Percentiles rank a stretch among this genome's conserved stretches.
phyloP scores from a whole-genome alignment of 2,113 vertebrate species.

The Ochotona curzoniae region DNA sequence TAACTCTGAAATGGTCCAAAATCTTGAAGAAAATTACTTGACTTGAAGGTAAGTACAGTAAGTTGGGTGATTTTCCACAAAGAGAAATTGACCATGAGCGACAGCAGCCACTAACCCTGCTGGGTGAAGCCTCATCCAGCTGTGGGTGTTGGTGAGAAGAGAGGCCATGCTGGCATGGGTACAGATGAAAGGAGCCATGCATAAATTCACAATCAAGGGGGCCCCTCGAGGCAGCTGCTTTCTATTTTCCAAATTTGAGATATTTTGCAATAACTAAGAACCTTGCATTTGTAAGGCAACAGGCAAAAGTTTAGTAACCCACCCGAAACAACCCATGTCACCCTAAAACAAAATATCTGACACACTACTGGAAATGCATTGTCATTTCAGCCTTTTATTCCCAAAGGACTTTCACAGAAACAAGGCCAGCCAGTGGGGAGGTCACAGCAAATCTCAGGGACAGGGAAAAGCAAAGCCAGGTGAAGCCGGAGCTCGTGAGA shows the following conservation, averaged over 20 bases:
- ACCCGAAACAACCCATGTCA: not conserved
- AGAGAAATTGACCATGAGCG: not conserved
- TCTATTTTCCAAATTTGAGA: not conserved
- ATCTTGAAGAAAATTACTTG: constrained; percentile 44
- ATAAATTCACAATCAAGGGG: not conserved
- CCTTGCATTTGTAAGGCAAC: constrained; percentile 39
- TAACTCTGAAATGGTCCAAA: not conserved
- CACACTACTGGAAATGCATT: not conserved
- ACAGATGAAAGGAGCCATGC: too few species aligned
- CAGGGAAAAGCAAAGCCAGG: too few species aligned
- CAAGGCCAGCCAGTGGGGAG: not conserved
- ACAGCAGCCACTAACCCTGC: not conserved
- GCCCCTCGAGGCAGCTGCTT: not conserved
- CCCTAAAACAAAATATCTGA: not conserved
- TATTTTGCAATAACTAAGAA: constrained; percentile 6
- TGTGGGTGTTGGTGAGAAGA: not conserved
- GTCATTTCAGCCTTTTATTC: not conserved
- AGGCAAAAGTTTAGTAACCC: not conserved
- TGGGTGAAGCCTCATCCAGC: constrained; percentile 4
- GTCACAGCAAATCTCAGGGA: too few species aligned
- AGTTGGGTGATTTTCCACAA: not conserved
- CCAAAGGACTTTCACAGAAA: constrained; percentile 6
- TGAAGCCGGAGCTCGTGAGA: too few species aligned
- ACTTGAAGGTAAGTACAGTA: not conserved
- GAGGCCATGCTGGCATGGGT: not conserved